Evolutionary conservation across 2,113 vertebrate species (phyloP).

Genomic region (Saccopteryx leptura): DNA sequence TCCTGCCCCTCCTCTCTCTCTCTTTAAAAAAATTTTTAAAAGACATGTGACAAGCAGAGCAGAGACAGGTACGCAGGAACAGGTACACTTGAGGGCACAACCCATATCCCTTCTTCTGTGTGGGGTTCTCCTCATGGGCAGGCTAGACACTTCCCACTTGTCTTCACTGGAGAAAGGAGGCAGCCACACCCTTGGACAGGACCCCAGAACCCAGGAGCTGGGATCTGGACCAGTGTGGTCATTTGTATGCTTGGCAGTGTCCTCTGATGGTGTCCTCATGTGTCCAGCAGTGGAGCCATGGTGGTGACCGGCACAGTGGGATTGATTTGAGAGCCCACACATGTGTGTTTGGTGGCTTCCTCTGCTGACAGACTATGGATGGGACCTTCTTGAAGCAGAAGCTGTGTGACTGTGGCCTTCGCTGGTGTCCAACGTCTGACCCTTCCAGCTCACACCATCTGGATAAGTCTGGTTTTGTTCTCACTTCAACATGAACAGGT

Average conservation of each 20-base stretch:
- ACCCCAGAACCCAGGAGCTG: too few relatives aligned
- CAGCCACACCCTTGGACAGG: not conserved
- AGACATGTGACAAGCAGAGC: too few relatives aligned
- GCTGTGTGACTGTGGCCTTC: accelerated
- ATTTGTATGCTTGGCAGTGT: not conserved
- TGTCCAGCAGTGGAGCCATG: not conserved
- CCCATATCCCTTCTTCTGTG: too few relatives aligned
- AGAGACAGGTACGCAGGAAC: too few relatives aligned
- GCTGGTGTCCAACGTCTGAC: accelerated
- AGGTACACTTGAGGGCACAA: too few relatives aligned
- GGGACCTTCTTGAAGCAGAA: accelerated
- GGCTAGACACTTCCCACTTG: not conserved
- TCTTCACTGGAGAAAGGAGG: too few relatives aligned
- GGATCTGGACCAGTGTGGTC: not conserved
- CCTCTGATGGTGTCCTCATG: too few relatives aligned
- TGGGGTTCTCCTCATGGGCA: too few relatives aligned
- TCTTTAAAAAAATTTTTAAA: too few relatives aligned
- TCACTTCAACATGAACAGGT: not conserved
- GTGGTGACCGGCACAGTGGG: accelerated
- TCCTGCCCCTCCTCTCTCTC: too few relatives aligned
- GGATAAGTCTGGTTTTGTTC: not conserved
- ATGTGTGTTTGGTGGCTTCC: accelerated
- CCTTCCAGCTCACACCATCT: not conserved
- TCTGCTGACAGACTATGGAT: too few relatives aligned
- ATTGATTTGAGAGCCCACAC: not conserved